phyloP scores from a whole-genome alignment of 1,140 invertebrate genomes.

The Diplogasteroides magnus region DNA sequence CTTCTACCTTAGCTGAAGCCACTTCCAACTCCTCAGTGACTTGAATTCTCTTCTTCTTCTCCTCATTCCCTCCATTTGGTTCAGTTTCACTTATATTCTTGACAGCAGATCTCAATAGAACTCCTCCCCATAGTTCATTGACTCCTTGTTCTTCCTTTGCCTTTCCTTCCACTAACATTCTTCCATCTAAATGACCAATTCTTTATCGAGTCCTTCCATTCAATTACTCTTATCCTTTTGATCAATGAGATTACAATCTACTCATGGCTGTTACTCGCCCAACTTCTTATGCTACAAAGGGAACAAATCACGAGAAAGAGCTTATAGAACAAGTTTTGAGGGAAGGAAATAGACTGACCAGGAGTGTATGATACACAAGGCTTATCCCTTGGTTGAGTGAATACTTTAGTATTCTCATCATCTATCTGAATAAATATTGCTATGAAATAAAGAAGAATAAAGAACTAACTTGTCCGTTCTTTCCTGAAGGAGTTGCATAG shows the following conservation, averaged over 20 bases:
- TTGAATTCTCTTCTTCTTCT: background rate
- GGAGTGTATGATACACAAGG: background rate
- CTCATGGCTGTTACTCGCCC: no score
- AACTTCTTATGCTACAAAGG: background rate
- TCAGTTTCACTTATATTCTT: no score
- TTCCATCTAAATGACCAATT: background rate
- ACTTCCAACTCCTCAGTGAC: background rate
- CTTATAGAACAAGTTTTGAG: background rate
- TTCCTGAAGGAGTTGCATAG: background rate
- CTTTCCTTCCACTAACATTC: background rate
- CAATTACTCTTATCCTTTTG: background rate
- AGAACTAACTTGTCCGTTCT: background rate
- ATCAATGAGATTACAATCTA: background rate
- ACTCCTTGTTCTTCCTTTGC: background rate
- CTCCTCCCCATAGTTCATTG: background rate
- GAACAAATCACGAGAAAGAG: background rate
- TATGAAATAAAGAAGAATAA: background rate
- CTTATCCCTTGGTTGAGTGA: constrained; percentile 3
- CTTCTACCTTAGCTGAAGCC: background rate
- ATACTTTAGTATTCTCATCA: constrained; percentile 2
- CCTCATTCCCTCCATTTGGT: no score
- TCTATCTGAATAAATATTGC: background rate
- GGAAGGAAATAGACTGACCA: constrained; percentile 4
- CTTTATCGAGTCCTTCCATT: background rate
- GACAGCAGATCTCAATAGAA: background rate